Conservation (phyloP, 2,113 vertebrate genomes). For the Poeciliopsis prolifica region DNA sequence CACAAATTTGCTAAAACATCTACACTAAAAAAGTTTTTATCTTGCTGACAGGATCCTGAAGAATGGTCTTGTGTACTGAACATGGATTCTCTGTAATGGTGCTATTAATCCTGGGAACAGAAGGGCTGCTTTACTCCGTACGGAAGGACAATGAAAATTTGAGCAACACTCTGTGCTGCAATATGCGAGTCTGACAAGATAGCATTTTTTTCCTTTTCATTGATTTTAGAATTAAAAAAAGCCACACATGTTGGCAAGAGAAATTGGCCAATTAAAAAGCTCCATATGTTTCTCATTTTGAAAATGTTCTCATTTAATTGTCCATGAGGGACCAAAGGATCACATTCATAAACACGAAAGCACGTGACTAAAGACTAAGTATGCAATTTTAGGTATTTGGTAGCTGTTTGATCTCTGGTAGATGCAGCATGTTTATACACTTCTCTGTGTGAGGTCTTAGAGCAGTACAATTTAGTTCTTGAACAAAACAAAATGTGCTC, state of each 20-base stretch:
- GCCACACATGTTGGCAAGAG: slow-evolving; percentile 73
- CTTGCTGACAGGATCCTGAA: slow-evolving; percentile 51
- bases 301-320: slow-evolving; percentile 79
- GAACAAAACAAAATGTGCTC: slow-evolving; percentile 10
- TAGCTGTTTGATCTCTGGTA: neutral
- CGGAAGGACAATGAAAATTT: slow-evolving; percentile 71
- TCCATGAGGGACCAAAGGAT: slow-evolving; percentile 69
- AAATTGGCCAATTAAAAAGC: slow-evolving; percentile 82
- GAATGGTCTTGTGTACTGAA: slow-evolving; percentile 44
- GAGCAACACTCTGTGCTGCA: slow-evolving; percentile 59
- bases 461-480: slow-evolving; percentile 20
- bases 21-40: slow-evolving; percentile 29
- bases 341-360: slow-evolving; percentile 39
- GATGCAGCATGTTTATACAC: slow-evolving; percentile 1
- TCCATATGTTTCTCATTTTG: slow-evolving; percentile 83
- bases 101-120: slow-evolving; percentile 80
- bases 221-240: slow-evolving; percentile 66
- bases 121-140: slow-evolving; percentile 73
- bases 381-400: neutral
- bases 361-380: slow-evolving; percentile 35
- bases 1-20: slow-evolving; percentile 36
- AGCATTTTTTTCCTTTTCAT: slow-evolving; percentile 53
- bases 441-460: slow-evolving; percentile 15
- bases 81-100: slow-evolving; percentile 72
- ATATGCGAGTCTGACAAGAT: slow-evolving; percentile 68